Base-by-base conservation (phyloP, 2,888 invertebrate species). In the Acleris holmiana region DNA sequence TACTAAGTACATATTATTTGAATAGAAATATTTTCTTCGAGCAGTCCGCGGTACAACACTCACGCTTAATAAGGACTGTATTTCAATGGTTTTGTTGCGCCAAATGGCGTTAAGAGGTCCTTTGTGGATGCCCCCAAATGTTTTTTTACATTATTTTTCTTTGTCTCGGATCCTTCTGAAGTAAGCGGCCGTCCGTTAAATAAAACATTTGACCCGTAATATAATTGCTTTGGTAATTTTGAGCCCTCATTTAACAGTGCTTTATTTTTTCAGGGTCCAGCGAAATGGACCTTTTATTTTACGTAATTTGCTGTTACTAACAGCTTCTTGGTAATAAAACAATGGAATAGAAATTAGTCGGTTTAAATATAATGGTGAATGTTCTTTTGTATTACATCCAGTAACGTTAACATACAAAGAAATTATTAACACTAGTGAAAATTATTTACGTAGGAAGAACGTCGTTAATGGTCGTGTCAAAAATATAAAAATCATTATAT, bases 151-250 rank as follows among this genome's bases (percentile, higher is more conserved):
- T 80, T 83, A 80, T 84, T 84, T 84, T 81, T 80, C 80, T 87
- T 87, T 87, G 84, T 86, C 83, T 85, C 74, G 71, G 71, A 73
- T 69, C 77, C 78, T 77, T 79, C 68, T 73, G 69, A 75, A 82
- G 77, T 73, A 73, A 72, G 69, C 68, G 66, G 70, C 76, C 76
- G 77, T 77, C 81, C 79, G 83, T 80, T 76, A 78, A 86, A 80
- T 84, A 83, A 87, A 88, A 85, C 84, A 87, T 85, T 85, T 77
- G 83, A 79, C 78, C 84, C 83, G 83, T 84, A 76, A 84, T 86
- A 86, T 86, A 86, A 89, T 88, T 84, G 83, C 82, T 78, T 74
- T 73, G 72, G 83, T 88, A 84, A 86, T 88, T 87, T 85, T 80
- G 75, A 74, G 76, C 76, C 78, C 80, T 85, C 86, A 83, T 84